phyloP scores from a whole-genome alignment of 2,113 vertebrate genomes.

The Vicugna pacos region DNA sequence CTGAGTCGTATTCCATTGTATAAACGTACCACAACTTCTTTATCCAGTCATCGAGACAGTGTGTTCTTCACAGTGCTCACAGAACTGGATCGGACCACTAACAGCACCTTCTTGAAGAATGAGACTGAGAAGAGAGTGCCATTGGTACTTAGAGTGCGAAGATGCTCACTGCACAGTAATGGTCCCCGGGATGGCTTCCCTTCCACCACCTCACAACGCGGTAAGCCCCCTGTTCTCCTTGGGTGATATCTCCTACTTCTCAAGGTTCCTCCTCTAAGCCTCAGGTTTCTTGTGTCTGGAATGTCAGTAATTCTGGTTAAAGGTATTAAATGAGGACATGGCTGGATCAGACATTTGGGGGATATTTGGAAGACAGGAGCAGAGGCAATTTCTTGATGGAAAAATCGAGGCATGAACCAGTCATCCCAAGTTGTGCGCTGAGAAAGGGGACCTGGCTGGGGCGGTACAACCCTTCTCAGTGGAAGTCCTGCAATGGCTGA shows the following conservation, averaged over 20 bases:
- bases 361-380: not conserved
- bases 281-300: not conserved
- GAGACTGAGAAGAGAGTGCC: not conserved
- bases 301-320: not conserved
- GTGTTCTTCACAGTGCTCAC: not conserved
- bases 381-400: slow-evolving; percentile 3
- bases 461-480: not conserved
- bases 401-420: not conserved
- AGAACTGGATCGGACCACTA: not conserved
- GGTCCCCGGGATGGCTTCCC: not conserved
- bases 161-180: not conserved
- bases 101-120: not conserved
- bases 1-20: too few species aligned
- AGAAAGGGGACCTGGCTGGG: not conserved
- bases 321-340: not conserved
- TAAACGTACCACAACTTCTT: too few species aligned
- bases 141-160: not conserved
- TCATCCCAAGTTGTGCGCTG: not conserved
- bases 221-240: too few species aligned
- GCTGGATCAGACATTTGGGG: not conserved
- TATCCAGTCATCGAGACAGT: not conserved
- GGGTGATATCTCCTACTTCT: not conserved
- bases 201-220: fast-evolving
- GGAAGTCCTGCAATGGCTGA: not conserved
- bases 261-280: not conserved